A percentile compares a stretch with the other conserved stretches of the same genome.
These are phyloP conservation scores for Shinisaurus crocodilurus DNA, from an alignment of 2,113 vertebrate species.

Conservation along the genomic window DNA sequence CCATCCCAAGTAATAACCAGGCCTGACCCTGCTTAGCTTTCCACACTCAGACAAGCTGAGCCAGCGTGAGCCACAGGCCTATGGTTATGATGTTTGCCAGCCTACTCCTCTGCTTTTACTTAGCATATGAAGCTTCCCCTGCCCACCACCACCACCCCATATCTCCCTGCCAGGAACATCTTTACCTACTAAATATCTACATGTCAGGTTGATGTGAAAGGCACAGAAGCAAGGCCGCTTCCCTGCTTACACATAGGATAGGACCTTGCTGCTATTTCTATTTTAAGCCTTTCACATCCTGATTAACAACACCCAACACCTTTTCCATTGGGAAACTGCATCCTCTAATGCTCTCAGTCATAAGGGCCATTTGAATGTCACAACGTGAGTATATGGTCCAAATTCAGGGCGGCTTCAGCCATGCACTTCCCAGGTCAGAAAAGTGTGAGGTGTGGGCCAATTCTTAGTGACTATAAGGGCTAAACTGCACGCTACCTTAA, in stretches of 20 bases:
- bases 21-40: too few relatives aligned
- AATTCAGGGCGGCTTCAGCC: neutral
- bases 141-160: too few relatives aligned
- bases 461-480: neutral
- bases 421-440: neutral
- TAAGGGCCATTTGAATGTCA: neutral
- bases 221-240: neutral
- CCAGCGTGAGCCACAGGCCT: too few relatives aligned
- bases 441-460: neutral
- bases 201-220: neutral
- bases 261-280: neutral
- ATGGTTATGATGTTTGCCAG: neutral
- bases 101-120: neutral
- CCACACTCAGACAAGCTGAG: too few relatives aligned
- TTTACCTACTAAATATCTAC: neutral
- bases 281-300: constrained; percentile 30
- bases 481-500: too few relatives aligned
- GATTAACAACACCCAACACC: constrained; percentile 29
- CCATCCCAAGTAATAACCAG: too few relatives aligned
- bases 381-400: neutral
- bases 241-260: neutral
- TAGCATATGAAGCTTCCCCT: neutral
- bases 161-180: neutral
- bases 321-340: constrained; percentile 23
- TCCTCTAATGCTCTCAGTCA: neutral